Conservation (phyloP, 1,140 invertebrate species). For the Sycophila sp. region DNA sequence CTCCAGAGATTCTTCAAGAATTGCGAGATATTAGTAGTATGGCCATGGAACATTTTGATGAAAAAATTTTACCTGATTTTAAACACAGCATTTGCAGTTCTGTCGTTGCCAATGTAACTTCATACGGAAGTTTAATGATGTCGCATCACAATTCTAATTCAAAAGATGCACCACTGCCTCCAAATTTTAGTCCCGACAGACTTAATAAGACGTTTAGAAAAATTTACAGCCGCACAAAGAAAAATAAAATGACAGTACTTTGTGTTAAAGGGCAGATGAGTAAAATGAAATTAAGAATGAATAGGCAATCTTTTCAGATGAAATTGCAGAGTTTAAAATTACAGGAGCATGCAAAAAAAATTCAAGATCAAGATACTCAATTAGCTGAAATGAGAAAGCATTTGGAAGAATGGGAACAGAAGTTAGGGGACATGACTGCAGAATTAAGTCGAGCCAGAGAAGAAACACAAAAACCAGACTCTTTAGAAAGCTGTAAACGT, state of each 20-base stretch:
- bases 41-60: constrained; percentile 97
- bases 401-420: constrained; percentile 70
- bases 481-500: constrained; percentile 54
- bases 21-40: constrained; percentile 92
- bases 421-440: constrained; percentile 66
- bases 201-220: constrained; percentile 60
- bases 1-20: constrained; percentile 89
- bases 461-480: constrained; percentile 55
- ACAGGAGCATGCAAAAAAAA: constrained; percentile 64
- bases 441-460: constrained; percentile 66
- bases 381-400: constrained; percentile 68
- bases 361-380: constrained; percentile 65
- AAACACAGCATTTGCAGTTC: constrained; percentile 61
- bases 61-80: constrained; percentile 79
- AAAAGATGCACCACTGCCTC: constrained; percentile 43
- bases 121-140: constrained; percentile 58
- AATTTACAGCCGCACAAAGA: constrained; percentile 56
- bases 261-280: constrained; percentile 50
- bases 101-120: constrained; percentile 53
- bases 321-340: constrained; percentile 64
- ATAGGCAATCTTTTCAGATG: constrained; percentile 58
- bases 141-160: constrained; percentile 46
- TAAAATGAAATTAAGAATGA: constrained; percentile 59
- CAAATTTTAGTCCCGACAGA: constrained; percentile 55
- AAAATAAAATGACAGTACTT: constrained; percentile 55